These are phyloP conservation scores for Trachelus stipa DNA, from an alignment of 2,888 invertebrate species.

Conservation along the genomic window DNA sequence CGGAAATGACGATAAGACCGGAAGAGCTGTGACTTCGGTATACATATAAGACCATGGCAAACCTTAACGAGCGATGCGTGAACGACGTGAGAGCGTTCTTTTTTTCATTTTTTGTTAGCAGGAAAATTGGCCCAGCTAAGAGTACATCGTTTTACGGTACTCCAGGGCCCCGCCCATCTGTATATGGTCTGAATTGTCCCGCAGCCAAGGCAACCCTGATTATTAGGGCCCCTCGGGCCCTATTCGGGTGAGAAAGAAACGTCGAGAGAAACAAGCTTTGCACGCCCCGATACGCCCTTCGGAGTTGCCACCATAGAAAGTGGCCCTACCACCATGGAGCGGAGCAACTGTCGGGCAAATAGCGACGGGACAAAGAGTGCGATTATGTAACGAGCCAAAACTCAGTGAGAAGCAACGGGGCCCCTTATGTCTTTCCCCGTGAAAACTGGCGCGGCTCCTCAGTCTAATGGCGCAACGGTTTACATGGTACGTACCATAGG, in stretches of 20 bases:
- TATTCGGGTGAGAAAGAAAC: slow-evolving; percentile 28
- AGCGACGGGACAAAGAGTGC: slow-evolving; percentile 37
- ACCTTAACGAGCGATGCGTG: background rate
- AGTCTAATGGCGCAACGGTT: background rate
- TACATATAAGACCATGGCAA: background rate
- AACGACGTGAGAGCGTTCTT: background rate
- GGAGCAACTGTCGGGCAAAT: slow-evolving; percentile 55
- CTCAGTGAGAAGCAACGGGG: background rate
- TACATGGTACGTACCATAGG: background rate
- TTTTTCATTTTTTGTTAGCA: background rate
- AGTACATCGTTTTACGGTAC: background rate
- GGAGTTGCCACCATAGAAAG: slow-evolving; percentile 34
- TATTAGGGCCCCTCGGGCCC: slow-evolving; percentile 36
- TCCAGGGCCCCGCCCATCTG: slow-evolving; percentile 52
- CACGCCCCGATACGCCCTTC: slow-evolving; percentile 21
- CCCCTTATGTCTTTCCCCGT: background rate
- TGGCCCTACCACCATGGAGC: slow-evolving; percentile 38
- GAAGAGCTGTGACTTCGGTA: background rate
- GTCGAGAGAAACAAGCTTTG: slow-evolving; percentile 14
- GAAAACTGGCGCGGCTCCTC: background rate
- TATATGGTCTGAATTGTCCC: slow-evolving; percentile 56
- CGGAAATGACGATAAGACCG: background rate
- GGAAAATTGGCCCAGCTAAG: slow-evolving; percentile 4
- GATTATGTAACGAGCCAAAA: slow-evolving; percentile 4
- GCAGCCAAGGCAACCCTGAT: slow-evolving; percentile 57